These are phyloP conservation scores for Elephas maximus DNA, from an alignment of 2,113 vertebrate species.

Conservation along the genomic window DNA sequence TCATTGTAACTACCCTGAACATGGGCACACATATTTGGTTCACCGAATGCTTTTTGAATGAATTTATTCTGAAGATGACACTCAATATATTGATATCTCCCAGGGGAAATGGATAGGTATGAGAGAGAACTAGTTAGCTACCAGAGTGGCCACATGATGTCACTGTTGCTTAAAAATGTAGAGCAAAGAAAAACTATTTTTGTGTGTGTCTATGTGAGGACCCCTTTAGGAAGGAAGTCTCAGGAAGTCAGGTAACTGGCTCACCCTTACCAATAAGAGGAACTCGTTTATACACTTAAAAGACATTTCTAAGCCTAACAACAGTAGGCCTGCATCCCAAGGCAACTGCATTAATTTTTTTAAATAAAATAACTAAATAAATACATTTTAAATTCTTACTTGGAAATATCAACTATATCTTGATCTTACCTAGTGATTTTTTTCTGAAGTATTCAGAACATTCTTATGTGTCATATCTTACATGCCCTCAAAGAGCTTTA, in stretches of 20 bases:
- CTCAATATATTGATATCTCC: slow-evolving; percentile 52
- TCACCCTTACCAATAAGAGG: slow-evolving; percentile 46
- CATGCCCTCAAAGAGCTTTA: neutral
- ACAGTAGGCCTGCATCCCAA: neutral
- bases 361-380: neutral
- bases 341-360: neutral
- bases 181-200: neutral
- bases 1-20: neutral
- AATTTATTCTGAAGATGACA: neutral
- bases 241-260: slow-evolving; percentile 64
- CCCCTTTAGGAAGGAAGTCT: slow-evolving; percentile 68
- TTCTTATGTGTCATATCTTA: neutral
- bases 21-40: neutral
- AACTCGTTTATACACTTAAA: neutral
- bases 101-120: neutral
- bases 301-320: neutral
- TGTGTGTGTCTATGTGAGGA: neutral
- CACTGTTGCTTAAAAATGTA: slow-evolving; percentile 87
- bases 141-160: slow-evolving; percentile 86
- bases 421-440: neutral
- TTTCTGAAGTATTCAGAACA: neutral
- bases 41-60: neutral
- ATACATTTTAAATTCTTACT: neutral
- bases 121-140: neutral
- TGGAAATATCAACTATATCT: neutral